phyloP scores from a whole-genome alignment of 1,140 invertebrate genomes.

The Drosophila insularis region DNA sequence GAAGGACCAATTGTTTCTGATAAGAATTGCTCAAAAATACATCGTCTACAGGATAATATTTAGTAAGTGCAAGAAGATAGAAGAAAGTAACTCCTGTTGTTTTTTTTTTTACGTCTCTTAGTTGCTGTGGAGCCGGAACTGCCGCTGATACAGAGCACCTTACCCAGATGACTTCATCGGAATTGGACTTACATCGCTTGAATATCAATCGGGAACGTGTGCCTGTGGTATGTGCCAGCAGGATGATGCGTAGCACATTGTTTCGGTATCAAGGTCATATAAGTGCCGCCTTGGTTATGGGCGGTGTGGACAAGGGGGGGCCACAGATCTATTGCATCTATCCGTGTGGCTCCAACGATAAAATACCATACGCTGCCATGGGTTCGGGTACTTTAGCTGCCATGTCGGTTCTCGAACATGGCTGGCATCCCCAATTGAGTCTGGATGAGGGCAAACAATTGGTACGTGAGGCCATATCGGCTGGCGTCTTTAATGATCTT shows the following conservation, averaged over 20 bases:
- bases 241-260: slow-evolving; percentile 94
- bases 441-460: slow-evolving; percentile 95
- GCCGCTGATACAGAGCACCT: slow-evolving; percentile 98
- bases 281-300: slow-evolving; percentile 96
- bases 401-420: slow-evolving; percentile 96
- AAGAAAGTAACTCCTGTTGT: background rate
- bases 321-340: slow-evolving; percentile 94
- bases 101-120: slow-evolving; percentile 50
- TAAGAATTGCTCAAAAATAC: slow-evolving; percentile 98
- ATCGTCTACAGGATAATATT: slow-evolving; percentile 96
- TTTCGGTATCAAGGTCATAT: slow-evolving; percentile 98
- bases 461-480: slow-evolving; percentile 95
- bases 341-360: slow-evolving; percentile 97
- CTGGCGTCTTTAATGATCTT: slow-evolving; percentile 98
- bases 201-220: slow-evolving; percentile 92
- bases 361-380: slow-evolving; percentile 96
- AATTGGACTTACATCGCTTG: slow-evolving; percentile 94
- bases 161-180: slow-evolving; percentile 92
- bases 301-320: slow-evolving; percentile 93
- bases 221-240: slow-evolving; percentile 93
- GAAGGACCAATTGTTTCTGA: slow-evolving; percentile 97
- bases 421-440: slow-evolving; percentile 92
- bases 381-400: slow-evolving; percentile 98
- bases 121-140: slow-evolving; percentile 97
- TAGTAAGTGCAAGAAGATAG: slow-evolving; percentile 87